These are phyloP conservation scores for Equus quagga DNA, from an alignment of 2,113 vertebrate species.

Conservation along the genomic window DNA sequence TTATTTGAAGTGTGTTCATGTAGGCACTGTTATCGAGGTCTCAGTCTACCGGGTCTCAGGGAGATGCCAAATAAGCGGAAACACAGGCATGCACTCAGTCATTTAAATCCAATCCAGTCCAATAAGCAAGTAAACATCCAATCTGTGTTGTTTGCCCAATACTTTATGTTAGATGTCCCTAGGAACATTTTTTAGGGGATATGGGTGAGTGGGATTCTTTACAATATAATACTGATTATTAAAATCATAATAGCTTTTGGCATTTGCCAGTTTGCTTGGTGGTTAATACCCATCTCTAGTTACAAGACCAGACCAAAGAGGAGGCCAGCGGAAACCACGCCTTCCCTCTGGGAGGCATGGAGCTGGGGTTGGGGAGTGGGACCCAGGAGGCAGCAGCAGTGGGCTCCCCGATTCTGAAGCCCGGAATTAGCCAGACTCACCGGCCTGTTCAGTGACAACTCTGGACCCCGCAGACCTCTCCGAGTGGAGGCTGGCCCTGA, in stretches of 20 bases:
- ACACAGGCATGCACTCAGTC: not conserved
- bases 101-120: not conserved
- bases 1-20: not conserved
- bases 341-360: not conserved
- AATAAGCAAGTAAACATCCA: not conserved
- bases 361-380: too few species aligned
- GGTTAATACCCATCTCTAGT: not conserved
- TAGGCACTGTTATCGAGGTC: not conserved
- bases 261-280: not conserved
- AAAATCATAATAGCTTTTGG: not conserved
- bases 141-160: not conserved
- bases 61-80: not conserved
- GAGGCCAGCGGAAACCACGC: not conserved
- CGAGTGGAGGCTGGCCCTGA: not conserved
- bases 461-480: not conserved
- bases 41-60: not conserved
- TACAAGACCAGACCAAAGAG: not conserved
- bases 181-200: not conserved
- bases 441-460: fast-evolving
- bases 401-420: not conserved
- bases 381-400: not conserved
- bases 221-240: not conserved
- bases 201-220: not conserved
- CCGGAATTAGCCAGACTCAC: not conserved
- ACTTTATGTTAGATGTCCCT: not conserved